phyloP scores from a whole-genome alignment of 2,888 invertebrate genomes.

The Allacma fusca region DNA sequence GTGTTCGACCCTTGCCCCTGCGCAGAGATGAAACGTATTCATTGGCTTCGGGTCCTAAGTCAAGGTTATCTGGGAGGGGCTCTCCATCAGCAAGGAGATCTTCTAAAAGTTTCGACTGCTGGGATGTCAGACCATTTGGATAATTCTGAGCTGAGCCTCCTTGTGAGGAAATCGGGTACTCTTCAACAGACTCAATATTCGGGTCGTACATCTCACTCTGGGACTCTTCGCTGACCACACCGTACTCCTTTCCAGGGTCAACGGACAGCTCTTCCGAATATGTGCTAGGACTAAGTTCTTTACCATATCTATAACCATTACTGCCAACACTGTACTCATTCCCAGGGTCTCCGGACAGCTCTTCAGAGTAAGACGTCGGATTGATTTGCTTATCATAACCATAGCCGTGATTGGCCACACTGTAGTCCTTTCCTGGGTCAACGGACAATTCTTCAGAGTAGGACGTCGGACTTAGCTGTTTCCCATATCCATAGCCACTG shows the following conservation, averaged over 20 bases:
- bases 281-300: neutral
- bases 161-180: no score
- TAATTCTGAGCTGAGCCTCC: neutral
- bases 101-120: slow-evolving; percentile 47
- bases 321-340: no score
- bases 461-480: neutral
- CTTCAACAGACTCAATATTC: no score
- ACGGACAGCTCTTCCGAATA: neutral
- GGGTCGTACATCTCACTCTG: neutral
- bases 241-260: slow-evolving; percentile 16
- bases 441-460: neutral
- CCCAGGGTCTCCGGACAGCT: no score
- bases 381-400: no score
- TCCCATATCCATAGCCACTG: neutral
- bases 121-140: slow-evolving; percentile 51
- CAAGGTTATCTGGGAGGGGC: slow-evolving; percentile 10
- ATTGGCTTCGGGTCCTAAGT: neutral
- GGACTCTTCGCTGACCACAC: neutral
- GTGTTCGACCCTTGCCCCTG: slow-evolving; percentile 40
- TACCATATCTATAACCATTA: slow-evolving; percentile 1
- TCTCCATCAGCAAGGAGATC: slow-evolving; percentile 39
- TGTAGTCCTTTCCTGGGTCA: slow-evolving; percentile 16
- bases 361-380: no score
- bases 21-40: slow-evolving; percentile 27
- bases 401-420: no score